Evolutionary conservation across 2,113 vertebrate genomes (phyloP), one percentile per base, ranked within the genome.

Genomic region (Bufo bufo): DNA sequence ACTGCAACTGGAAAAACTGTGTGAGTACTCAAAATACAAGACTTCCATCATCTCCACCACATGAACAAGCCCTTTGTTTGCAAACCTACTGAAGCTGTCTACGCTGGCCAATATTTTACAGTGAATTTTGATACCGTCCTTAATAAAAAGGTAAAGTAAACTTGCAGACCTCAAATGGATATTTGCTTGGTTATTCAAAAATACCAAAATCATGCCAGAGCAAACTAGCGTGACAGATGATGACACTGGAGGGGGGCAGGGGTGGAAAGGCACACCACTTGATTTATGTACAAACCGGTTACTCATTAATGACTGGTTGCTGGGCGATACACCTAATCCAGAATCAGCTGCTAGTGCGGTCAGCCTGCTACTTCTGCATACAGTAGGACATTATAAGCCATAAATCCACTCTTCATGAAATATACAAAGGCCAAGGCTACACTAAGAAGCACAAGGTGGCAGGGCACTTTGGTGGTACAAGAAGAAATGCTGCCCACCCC

Each of bases 141-240:
- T n/a, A 33, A 66, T 49, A 23, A 79, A 86, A 77, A 16, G 0
- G 12, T 5, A 49, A 74, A 50, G 33, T 17, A 79, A 80, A 81
- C 49, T 63, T 71, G 9, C 84, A 69, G 75, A 79, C 45, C 65
- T 80, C 59, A 47, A 0, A 49, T 4, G 47, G 58, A 84, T 77
- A 77, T 88, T 83, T 88, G 50, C 82, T 84, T 77, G 77, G 71
- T 50, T 82, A n/a, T 45, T 58, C 63, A 33, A 65, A 82, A 82
- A 50, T 33, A 13, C 78, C 56, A 49, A 61, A 63, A 23, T 9
- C 54, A 59, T 82, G 79, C 79, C 80, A 83, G 79, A 75, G 82
- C 71, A 82, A 75, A 75, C 79, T 63, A 54, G 58, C 43, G 45
- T 45, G 56, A 54, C 65, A 80, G 66, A 63, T 49, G 49, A 77